A percentile compares a stretch with the other conserved stretches of the same genome.
Evolutionary conservation across 2,797 vertebrate species (phyloP).

Genomic region (Sphaeramia orbicularis): DNA sequence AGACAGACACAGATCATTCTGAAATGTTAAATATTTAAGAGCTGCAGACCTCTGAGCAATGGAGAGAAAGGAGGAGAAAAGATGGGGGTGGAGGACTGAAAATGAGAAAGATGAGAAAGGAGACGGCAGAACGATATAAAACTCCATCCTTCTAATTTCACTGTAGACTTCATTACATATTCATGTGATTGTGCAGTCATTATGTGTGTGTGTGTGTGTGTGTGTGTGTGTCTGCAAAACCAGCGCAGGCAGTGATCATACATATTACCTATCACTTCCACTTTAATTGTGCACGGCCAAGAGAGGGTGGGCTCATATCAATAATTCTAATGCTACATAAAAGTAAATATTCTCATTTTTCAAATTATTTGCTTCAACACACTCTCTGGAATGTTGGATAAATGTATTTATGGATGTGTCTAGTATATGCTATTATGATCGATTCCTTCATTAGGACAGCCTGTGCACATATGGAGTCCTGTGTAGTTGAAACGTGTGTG

Average conservation of each 20-base stretch:
- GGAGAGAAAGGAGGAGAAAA: constrained; percentile 15
- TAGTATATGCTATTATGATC: constrained; percentile 51
- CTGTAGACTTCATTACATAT: constrained; percentile 67
- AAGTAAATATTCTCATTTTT: constrained; percentile 76
- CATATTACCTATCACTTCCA: constrained; percentile 66
- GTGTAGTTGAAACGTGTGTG: constrained; percentile 3
- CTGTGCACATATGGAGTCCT: constrained; percentile 6
- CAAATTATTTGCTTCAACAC: constrained; percentile 71
- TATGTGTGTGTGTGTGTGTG: constrained; percentile 30
- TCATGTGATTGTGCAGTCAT: constrained; percentile 54
- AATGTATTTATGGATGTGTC: constrained; percentile 52
- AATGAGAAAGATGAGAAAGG: constrained; percentile 61
- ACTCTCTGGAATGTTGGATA: constrained; percentile 36
- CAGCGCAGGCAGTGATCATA: constrained; percentile 48
- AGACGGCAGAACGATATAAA: constrained; percentile 45
- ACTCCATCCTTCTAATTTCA: constrained; percentile 66
- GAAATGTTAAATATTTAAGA: constrained; percentile 78
- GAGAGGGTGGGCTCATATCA: constrained; percentile 61
- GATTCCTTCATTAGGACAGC: constrained; percentile 64
- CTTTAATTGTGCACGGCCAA: constrained; percentile 68
- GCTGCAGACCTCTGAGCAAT: constrained; percentile 37
- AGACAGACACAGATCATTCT: constrained; percentile 47
- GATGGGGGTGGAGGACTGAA: constrained; percentile 46
- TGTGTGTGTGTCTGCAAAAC: constrained; percentile 14
- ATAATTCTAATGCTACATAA: constrained; percentile 69